phyloP scores from a whole-genome alignment of 2,113 vertebrate species.

The Chloroceryle aenea region DNA sequence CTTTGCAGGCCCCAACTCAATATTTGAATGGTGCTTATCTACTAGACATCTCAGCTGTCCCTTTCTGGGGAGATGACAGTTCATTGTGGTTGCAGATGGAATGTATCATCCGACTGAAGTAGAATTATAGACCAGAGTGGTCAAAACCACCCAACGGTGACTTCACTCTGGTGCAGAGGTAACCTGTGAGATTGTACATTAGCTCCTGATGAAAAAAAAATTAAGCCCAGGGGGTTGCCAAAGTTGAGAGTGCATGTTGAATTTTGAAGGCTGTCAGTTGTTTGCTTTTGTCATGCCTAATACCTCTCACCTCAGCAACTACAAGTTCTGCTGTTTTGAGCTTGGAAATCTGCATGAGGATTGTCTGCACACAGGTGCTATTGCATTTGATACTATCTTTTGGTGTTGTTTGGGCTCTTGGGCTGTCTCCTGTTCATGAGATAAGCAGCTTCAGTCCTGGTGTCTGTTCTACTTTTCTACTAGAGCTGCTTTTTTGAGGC shows the following conservation, averaged over 20 bases:
- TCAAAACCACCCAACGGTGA: neutral
- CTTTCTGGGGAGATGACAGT: neutral
- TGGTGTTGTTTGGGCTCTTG: neutral
- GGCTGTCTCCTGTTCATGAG: neutral
- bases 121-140: neutral
- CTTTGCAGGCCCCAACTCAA: neutral
- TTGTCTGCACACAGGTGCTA: neutral
- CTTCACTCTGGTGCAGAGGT: neutral
- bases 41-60: neutral
- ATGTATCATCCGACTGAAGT: neutral
- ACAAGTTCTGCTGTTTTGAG: neutral
- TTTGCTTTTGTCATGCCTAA: neutral
- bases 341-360: neutral
- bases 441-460: neutral
- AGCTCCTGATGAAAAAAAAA: neutral
- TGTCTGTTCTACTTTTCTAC: neutral
- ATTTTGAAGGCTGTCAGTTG: neutral
- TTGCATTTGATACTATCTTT: fast-evolving
- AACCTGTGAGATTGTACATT: neutral
- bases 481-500: neutral
- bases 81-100: neutral
- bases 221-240: fast-evolving
- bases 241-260: neutral
- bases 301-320: neutral
- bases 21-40: neutral